Evolutionary conservation across 2,888 invertebrate species (phyloP).

Genomic region (Cylindroiulus punctatus): DNA sequence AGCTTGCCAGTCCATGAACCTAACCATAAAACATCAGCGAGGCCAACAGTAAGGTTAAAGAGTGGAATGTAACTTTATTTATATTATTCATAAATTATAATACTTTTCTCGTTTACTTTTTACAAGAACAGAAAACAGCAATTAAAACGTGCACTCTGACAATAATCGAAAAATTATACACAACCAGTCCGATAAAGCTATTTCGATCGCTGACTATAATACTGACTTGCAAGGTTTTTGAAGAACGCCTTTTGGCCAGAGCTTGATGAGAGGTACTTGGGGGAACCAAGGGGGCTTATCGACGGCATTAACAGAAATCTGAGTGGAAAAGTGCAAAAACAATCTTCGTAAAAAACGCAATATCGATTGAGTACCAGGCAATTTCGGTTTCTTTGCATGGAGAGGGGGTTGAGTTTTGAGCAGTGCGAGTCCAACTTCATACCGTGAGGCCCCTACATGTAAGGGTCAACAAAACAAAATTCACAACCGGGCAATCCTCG

Average conservation of each 20-base stretch:
- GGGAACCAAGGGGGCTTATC: not conserved
- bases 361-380: not conserved
- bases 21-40: not conserved
- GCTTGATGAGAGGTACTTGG: not conserved
- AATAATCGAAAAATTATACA: not conserved
- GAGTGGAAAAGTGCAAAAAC: constrained; percentile 21
- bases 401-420: constrained; percentile 11
- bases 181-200: constrained; percentile 26
- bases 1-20: not conserved
- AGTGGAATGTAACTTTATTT: constrained; percentile 42
- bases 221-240: constrained; percentile 26
- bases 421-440: constrained; percentile 9
- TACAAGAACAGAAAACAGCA: constrained; percentile 34
- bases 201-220: constrained; percentile 23
- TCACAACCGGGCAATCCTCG: constrained; percentile 16
- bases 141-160: constrained; percentile 22
- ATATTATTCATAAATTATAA: constrained; percentile 38
- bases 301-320: not conserved
- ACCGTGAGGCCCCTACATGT: not conserved
- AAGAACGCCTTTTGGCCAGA: constrained; percentile 2
- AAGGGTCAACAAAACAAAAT: constrained; percentile 9
- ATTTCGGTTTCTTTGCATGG: constrained; percentile 11
- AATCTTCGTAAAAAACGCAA: not conserved
- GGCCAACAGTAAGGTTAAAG: not conserved
- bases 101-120: constrained; percentile 37